These are phyloP conservation scores for Pteruthius melanotis DNA, from an alignment of 2,113 vertebrate genomes.

Conservation along the genomic window DNA sequence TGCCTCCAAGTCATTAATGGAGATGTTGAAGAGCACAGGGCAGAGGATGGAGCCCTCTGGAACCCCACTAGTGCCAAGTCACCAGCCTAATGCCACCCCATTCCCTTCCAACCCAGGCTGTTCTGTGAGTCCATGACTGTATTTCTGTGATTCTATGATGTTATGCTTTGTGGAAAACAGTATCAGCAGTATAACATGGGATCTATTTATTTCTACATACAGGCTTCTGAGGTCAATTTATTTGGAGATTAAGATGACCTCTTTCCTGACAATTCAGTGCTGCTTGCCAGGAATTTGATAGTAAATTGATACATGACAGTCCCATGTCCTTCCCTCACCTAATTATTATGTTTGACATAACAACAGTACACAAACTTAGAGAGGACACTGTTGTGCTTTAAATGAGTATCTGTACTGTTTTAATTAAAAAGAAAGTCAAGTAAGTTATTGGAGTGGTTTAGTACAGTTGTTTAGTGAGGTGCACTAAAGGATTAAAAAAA, in stretches of 20 bases:
- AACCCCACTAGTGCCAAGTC: too few species aligned
- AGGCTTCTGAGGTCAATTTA: neutral
- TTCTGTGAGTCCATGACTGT: too few species aligned
- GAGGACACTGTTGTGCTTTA: neutral
- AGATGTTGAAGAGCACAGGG: neutral
- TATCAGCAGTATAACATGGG: neutral
- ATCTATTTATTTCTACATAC: neutral
- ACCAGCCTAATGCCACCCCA: neutral
- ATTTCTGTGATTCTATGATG: neutral
- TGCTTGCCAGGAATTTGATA: neutral
- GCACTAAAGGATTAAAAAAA: neutral
- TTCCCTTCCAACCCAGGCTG: neutral
- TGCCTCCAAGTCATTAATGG: neutral
- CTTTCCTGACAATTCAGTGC: neutral
- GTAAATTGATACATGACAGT: neutral
- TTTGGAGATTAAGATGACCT: neutral
- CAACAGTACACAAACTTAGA: neutral
- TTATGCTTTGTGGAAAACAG: neutral
- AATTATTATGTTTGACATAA: too few species aligned
- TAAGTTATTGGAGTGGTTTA: neutral
- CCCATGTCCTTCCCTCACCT: neutral
- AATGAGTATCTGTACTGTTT: neutral
- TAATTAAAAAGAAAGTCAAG: slow-evolving; percentile 41
- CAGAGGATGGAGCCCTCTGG: neutral
- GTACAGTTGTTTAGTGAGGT: neutral